Evolutionary conservation across 2,888 invertebrate species (phyloP), one percentile per base, ranked within the genome.

Genomic region (Punctoribates punctum): DNA sequence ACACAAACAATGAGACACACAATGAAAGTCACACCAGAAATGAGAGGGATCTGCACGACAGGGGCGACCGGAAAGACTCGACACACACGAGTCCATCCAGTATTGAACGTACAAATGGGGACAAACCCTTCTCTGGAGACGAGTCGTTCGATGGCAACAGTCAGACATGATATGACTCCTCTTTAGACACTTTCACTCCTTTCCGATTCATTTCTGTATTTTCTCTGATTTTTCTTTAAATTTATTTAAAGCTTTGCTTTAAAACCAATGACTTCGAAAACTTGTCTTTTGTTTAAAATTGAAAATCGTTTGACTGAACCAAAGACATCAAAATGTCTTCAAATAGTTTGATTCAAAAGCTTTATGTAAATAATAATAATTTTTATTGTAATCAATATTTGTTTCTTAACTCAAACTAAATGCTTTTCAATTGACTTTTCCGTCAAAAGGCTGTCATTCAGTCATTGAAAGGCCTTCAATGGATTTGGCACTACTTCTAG

Each of bases 81-180:
- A 3, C 62, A 6, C 9, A 67, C 34, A 67, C 67, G 34, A 67
- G 17, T 67, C 67, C 67, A 4, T 67, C 67, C 67, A 67, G 67
- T 67, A 67, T 67, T 67, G 67, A 67, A 38, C 67, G 38, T 38
- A 67, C 67, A 67, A 67, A 67, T 38, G 67, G 67, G 2, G 67
- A 67, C n/a, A 67, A 67, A 67, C 67, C 17, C n/a, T 67, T 6
- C 17, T 67, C 29, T n/a, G 20, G 67, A 17, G 67, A 38, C 38
- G 67, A n/a, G 11, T 62, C 62, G 17, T 5, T 62, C 34, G 38
- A 67, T n/a, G 15, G 38, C 5, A 17, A n/a, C 38, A 38, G 67
- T 67, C 67, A 67, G 60, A 27, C 60, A 67, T 67, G 67, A 67
- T 67, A 67, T 67, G 67, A 60, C 4, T 34, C 34, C 34, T 34